A percentile compares a stretch with the other conserved stretches of the same genome.
Conservation (phyloP, 2,888 invertebrate species). For the Eristalis tenax region DNA sequence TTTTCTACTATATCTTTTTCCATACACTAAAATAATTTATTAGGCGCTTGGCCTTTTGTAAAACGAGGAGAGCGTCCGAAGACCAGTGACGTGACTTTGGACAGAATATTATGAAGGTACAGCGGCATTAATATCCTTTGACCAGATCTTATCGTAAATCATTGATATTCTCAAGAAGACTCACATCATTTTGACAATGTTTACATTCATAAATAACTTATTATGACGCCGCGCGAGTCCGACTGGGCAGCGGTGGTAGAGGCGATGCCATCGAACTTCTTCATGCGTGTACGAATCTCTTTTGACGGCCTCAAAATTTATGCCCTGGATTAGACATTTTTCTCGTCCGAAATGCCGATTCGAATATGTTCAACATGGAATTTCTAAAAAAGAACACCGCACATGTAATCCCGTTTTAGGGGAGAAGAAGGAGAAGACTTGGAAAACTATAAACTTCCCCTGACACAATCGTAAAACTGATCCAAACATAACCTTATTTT, state of each 20-base stretch:
- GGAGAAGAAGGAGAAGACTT: too few relatives aligned
- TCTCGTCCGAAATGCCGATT: background rate
- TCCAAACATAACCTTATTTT: background rate
- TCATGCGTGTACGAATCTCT: background rate
- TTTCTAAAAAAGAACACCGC: background rate
- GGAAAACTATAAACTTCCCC: background rate
- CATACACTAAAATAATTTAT: background rate
- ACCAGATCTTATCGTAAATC: constrained; percentile 20
- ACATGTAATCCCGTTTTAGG: background rate
- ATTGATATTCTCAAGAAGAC: background rate
- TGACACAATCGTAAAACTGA: background rate
- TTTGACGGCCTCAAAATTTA: background rate
- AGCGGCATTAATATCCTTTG: background rate
- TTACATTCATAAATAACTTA: background rate
- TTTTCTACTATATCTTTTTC: background rate
- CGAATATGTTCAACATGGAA: background rate
- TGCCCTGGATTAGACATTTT: background rate
- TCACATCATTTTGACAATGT: background rate
- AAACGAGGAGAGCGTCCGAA: background rate
- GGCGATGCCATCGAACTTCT: background rate
- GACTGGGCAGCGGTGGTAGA: background rate
- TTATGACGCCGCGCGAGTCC: background rate
- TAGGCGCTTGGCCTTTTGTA: background rate
- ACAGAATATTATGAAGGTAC: background rate
- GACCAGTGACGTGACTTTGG: background rate